phyloP scores from a whole-genome alignment of 2,888 invertebrate species.

The Sinelater perroti region DNA sequence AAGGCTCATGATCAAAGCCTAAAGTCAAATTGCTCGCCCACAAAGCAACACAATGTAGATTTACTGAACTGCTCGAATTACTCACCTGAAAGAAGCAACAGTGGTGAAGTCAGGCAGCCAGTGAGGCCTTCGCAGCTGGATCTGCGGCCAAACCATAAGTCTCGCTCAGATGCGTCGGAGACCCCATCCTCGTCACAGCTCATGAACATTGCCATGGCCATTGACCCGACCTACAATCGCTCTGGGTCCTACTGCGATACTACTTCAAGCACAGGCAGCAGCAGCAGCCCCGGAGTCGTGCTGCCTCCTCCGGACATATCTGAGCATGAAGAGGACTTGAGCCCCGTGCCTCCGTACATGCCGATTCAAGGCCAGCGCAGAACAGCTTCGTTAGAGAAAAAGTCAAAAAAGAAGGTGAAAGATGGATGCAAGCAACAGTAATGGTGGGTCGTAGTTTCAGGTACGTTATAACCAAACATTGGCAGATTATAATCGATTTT shows the following conservation, averaged over 20 bases:
- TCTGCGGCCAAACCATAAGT: slow-evolving; percentile 55
- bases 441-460: no score
- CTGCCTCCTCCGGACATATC: slow-evolving; percentile 51
- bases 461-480: no score
- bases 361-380: slow-evolving; percentile 79
- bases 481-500: no score
- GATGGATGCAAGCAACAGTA: slow-evolving; percentile 59
- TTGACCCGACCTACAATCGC: slow-evolving; percentile 71
- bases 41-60: slow-evolving; percentile 35
- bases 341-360: slow-evolving; percentile 76
- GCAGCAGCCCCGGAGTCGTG: slow-evolving; percentile 55
- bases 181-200: slow-evolving; percentile 53
- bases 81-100: slow-evolving; percentile 42
- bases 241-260: slow-evolving; percentile 56
- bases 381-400: slow-evolving; percentile 66
- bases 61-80: slow-evolving; percentile 12
- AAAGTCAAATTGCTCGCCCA: slow-evolving; percentile 44
- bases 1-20: slow-evolving; percentile 42
- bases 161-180: slow-evolving; percentile 56
- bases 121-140: slow-evolving; percentile 58
- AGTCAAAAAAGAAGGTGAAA: slow-evolving; percentile 53
- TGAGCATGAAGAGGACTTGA: slow-evolving; percentile 61
- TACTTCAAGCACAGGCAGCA: slow-evolving; percentile 54
- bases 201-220: slow-evolving; percentile 71
- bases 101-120: slow-evolving; percentile 45